A percentile compares a stretch with the other conserved stretches of the same genome.
These are phyloP conservation scores for Australoheros scitulus DNA, from an alignment of 2,113 vertebrate species.

Conservation along the genomic window DNA sequence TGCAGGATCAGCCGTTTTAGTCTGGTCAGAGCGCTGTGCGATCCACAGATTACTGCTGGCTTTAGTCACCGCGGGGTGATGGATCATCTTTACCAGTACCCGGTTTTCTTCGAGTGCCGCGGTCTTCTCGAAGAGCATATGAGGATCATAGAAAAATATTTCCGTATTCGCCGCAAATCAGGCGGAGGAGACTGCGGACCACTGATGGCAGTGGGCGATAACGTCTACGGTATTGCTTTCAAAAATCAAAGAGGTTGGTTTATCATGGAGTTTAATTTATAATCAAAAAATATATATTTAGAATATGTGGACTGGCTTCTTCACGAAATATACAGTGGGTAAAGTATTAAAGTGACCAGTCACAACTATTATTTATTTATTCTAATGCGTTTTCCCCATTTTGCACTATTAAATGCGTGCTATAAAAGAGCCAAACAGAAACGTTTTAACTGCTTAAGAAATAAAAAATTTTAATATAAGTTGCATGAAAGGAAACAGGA, in stretches of 20 bases:
- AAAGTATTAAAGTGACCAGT: background rate
- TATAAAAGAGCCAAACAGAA: background rate
- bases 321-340: background rate
- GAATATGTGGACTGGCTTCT: background rate
- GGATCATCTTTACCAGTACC: background rate
- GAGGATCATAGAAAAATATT: conserved; percentile 4
- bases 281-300: background rate
- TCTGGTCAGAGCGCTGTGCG: background rate
- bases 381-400: no score
- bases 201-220: background rate
- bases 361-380: no score
- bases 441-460: background rate
- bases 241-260: background rate
- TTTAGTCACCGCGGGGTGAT: background rate
- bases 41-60: background rate
- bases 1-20: background rate
- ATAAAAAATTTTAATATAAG: background rate
- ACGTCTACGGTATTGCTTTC: conserved; percentile 25
- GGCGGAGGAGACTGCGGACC: conserved; percentile 50
- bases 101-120: conserved; percentile 28
- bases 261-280: background rate
- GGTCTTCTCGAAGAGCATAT: accelerated
- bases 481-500: background rate
- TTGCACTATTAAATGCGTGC: no score
- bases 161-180: conserved; percentile 25